phyloP scores from a whole-genome alignment of 2,797 vertebrate genomes.

The Graptemys geographica region DNA sequence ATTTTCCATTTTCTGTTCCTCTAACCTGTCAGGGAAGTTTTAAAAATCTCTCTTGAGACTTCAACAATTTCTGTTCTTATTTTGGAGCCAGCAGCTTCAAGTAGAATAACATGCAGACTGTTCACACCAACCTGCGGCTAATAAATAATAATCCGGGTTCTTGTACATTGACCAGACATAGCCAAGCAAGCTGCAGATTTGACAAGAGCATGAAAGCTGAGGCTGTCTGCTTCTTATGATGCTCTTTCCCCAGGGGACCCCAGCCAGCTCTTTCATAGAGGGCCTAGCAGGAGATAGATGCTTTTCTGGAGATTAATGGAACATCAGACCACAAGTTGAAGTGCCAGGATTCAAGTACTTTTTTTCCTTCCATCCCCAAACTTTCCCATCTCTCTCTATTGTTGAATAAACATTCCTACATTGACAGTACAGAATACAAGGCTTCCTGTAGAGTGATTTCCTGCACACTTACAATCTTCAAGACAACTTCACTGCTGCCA shows the following conservation, averaged over 20 bases:
- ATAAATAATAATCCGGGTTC: not conserved
- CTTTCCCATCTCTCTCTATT: not conserved
- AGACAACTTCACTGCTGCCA: not conserved
- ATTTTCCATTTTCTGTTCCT: slow-evolving; percentile 6
- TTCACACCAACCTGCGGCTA: not conserved
- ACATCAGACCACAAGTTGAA: not conserved
- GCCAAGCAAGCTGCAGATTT: not conserved
- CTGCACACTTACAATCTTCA: not conserved
- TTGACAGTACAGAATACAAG: not conserved
- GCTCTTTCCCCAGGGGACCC: not conserved
- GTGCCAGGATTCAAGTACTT: not conserved
- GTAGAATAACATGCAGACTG: not conserved
- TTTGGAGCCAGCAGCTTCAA: not conserved
- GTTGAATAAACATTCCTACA: not conserved
- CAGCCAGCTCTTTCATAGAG: not conserved
- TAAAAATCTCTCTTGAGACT: slow-evolving; percentile 16
- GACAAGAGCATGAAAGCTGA: not conserved
- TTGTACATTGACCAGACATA: not conserved
- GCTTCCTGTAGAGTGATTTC: not conserved
- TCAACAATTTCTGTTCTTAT: not conserved
- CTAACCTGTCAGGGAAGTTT: not conserved
- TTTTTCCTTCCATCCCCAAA: not conserved
- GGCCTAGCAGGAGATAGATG: not conserved
- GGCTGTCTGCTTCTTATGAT: not conserved
- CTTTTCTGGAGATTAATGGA: not conserved